These are phyloP conservation scores for Eupithecia subfuscata DNA, from an alignment of 2,888 invertebrate species.

Conservation along the genomic window DNA sequence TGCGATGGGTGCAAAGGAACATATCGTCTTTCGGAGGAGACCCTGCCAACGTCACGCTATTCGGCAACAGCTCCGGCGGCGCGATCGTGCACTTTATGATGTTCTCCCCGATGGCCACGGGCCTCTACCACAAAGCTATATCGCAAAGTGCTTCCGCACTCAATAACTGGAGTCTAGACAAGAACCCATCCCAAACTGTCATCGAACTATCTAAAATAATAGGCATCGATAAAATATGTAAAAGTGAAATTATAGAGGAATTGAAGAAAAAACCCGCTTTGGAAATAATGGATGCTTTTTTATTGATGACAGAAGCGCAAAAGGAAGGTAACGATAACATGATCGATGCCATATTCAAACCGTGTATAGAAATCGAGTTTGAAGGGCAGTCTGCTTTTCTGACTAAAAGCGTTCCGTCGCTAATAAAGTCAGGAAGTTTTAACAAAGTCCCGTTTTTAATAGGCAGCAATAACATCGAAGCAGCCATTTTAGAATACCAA, in stretches of 20 bases:
- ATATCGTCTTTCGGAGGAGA: constrained; percentile 76
- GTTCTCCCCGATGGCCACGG: constrained; percentile 77
- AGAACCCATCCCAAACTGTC: constrained; percentile 64
- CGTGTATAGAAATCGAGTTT: constrained; percentile 74
- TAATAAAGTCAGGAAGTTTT: constrained; percentile 72
- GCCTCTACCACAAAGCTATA: constrained; percentile 77
- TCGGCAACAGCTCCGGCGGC: constrained; percentile 77
- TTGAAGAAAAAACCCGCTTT: constrained; percentile 56
- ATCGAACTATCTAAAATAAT: constrained; percentile 64
- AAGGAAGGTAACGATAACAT: constrained; percentile 48
- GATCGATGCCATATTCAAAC: constrained; percentile 69
- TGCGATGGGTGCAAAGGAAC: constrained; percentile 77
- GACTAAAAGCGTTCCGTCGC: constrained; percentile 66
- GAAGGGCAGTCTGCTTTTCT: constrained; percentile 76
- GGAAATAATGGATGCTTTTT: constrained; percentile 61
- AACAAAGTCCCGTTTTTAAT: constrained; percentile 77
- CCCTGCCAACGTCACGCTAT: constrained; percentile 75
- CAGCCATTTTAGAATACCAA: constrained; percentile 58
- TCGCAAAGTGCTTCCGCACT: constrained; percentile 76
- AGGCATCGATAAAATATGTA: constrained; percentile 57
- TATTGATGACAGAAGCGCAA: constrained; percentile 39
- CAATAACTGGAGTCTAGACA: constrained; percentile 70
- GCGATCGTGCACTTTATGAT: constrained; percentile 77
- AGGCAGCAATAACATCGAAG: constrained; percentile 74
- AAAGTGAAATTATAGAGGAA: constrained; percentile 68